Evolutionary conservation across 2,888 invertebrate species (phyloP).

Genomic region (Sturmia bella): DNA sequence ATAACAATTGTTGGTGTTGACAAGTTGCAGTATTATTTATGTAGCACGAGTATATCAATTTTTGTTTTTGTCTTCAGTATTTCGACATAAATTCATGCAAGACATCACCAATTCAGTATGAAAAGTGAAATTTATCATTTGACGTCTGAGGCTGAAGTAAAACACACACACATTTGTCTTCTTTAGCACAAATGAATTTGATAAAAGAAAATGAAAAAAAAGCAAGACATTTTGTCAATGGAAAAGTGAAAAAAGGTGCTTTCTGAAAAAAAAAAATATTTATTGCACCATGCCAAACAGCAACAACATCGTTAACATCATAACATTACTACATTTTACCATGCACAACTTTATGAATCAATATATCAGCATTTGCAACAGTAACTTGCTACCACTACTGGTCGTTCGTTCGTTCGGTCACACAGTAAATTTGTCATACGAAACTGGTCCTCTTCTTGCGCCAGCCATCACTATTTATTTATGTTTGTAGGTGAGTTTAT

Average conservation of each 20-base stretch:
- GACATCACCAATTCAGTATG: constrained; percentile 39
- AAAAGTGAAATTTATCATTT: constrained; percentile 61
- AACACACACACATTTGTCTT: not conserved
- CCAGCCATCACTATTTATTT: constrained; percentile 26
- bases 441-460: constrained; percentile 53
- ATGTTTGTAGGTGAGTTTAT: constrained; percentile 66
- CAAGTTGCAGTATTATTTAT: constrained; percentile 40
- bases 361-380: constrained; percentile 33
- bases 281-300: constrained; percentile 63
- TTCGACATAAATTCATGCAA: constrained; percentile 58
- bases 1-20: not conserved
- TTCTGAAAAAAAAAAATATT: not conserved
- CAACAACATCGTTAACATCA: constrained; percentile 21
- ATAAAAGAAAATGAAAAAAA: constrained; percentile 37
- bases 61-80: constrained; percentile 18
- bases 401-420: not conserved
- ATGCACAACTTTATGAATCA: constrained; percentile 42
- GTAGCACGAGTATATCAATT: constrained; percentile 23
- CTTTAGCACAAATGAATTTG: constrained; percentile 8
- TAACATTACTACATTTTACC: constrained; percentile 24
- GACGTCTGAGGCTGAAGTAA: not conserved
- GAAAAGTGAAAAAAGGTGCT: constrained; percentile 25
- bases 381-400: constrained; percentile 9
- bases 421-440: constrained; percentile 29
- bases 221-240: constrained; percentile 48